These are phyloP conservation scores for Pseudeuparius sepicola DNA, from an alignment of 2,888 invertebrate species.

Conservation along the genomic window DNA sequence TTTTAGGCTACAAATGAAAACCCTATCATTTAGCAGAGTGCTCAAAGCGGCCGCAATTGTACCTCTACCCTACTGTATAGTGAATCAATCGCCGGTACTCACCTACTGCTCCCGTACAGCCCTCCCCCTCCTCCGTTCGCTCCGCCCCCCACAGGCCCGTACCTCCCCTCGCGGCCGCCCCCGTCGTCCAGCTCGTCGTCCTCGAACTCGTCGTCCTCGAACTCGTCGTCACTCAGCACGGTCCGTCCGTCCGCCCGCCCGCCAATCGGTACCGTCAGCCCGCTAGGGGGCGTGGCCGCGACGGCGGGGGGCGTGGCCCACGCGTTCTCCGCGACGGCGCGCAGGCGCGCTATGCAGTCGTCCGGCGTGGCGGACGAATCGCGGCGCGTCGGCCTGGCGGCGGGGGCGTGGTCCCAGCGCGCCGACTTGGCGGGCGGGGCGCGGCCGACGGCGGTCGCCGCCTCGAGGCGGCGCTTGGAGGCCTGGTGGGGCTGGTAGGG, in stretches of 20 bases:
- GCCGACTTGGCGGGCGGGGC: constrained; percentile 45
- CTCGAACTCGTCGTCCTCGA: constrained; percentile 53
- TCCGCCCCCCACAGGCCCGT: no score
- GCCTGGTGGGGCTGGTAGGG: no score
- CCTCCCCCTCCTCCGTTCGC: no score
- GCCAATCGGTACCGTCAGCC: constrained; percentile 28
- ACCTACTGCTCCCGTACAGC: no score
- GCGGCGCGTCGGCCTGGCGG: neutral
- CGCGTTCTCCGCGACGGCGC: constrained; percentile 56
- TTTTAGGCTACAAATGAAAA: no score
- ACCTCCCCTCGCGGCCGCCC: no score
- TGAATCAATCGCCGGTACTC: no score
- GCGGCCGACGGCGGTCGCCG: constrained; percentile 38
- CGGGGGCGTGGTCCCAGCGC: constrained; percentile 39
- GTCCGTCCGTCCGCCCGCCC: no score
- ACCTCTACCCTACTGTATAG: no score
- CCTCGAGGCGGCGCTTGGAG: constrained; percentile 57
- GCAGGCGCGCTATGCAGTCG: constrained; percentile 55
- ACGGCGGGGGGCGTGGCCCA: constrained; percentile 41
- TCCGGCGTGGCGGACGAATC: constrained; percentile 29
- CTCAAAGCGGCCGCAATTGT: no score
- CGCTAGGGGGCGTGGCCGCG: constrained; percentile 36
- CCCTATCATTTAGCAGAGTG: no score
- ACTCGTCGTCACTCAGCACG: constrained; percentile 38
- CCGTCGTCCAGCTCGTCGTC: constrained; percentile 47